Percentiles rank a stretch among this genome's conserved stretches.
Conservation (phyloP, 2,888 invertebrate genomes). For the Cacoxenus indagator region DNA sequence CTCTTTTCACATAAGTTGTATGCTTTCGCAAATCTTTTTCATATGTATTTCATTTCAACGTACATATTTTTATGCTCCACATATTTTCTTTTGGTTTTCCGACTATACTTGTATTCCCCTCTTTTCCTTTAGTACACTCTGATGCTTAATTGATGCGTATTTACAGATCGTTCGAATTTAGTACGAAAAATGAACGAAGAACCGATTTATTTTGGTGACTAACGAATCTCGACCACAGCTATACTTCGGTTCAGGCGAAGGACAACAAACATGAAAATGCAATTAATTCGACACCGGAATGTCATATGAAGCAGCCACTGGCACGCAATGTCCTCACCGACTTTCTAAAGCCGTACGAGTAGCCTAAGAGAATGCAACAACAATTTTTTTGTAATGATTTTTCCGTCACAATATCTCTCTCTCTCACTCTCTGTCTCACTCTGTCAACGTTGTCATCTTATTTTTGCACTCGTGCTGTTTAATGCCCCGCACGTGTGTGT, state of each 20-base stretch:
- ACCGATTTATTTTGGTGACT: background rate
- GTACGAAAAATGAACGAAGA: too few species aligned
- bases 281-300: background rate
- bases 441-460: background rate
- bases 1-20: too few species aligned
- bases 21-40: too few species aligned
- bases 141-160: too few species aligned
- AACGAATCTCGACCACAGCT: background rate
- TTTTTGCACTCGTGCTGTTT: background rate
- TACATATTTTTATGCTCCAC: too few species aligned
- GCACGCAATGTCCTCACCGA: background rate
- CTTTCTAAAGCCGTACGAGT: background rate
- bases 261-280: background rate
- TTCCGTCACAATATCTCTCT: slow-evolving; percentile 33
- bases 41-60: too few species aligned
- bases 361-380: slow-evolving; percentile 46
- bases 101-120: too few species aligned
- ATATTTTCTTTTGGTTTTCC: too few species aligned
- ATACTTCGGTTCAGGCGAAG: background rate
- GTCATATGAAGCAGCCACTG: background rate
- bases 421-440: slow-evolving; percentile 1
- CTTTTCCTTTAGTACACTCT: too few species aligned
- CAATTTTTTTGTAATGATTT: slow-evolving; percentile 25
- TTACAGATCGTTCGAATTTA: too few species aligned
- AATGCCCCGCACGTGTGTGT: background rate